A percentile compares a stretch with the other conserved stretches of the same genome.
Conservation (phyloP, 1,140 invertebrate species). For the Colletes latitarsis region DNA sequence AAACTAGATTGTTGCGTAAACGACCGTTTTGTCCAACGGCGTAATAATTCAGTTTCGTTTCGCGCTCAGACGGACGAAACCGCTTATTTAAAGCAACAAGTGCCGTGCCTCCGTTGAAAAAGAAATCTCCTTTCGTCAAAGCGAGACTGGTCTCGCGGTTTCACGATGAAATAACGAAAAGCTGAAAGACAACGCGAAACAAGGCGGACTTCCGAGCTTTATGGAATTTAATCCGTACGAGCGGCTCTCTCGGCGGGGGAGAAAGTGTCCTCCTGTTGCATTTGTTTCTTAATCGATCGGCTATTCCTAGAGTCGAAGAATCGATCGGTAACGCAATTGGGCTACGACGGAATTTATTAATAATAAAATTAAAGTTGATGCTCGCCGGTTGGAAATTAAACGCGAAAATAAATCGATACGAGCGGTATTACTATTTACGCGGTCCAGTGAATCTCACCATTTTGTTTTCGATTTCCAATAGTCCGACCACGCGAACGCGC, state of each 20-base stretch:
- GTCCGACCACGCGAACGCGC: no score
- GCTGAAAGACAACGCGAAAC: not conserved
- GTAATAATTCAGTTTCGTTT: not conserved
- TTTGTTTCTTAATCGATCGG: not conserved
- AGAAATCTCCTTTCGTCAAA: not conserved
- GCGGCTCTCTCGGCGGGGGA: not conserved
- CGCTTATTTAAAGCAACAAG: conserved; percentile 39
- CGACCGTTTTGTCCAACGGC: not conserved
- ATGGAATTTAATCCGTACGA: not conserved
- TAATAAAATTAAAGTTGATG: no score
- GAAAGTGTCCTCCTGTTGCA: not conserved
- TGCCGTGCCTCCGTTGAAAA: not conserved
- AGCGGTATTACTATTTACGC: no score
- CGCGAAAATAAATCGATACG: no score
- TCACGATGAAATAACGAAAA: not conserved
- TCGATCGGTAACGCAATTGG: not conserved
- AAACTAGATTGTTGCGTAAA: not conserved
- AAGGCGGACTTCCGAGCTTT: not conserved
- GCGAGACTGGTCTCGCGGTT: not conserved
- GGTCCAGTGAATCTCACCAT: no score
- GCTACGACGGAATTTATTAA: no score
- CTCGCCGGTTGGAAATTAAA: no score
- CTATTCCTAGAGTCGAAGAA: not conserved
- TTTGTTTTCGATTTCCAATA: no score
- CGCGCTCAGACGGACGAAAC: not conserved